Evolutionary conservation across 1,140 invertebrate species (phyloP), one percentile per base, ranked within the genome.

Genomic region (Zophobas atratus): DNA sequence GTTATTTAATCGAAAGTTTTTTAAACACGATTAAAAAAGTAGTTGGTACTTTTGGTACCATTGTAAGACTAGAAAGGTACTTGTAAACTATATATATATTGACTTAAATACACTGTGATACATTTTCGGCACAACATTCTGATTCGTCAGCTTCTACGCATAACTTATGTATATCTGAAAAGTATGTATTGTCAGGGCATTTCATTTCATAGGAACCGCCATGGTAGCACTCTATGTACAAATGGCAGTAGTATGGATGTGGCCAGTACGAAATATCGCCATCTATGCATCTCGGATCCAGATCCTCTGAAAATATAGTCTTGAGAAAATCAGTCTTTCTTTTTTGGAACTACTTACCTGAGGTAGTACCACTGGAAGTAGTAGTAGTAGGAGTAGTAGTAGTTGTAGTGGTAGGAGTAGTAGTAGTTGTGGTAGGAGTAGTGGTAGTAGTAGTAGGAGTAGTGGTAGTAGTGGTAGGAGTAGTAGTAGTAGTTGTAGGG

Each of bases 161-260:
- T 2, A 5, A n/a, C 20, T 67, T 67, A 1, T 67, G 60, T 43
- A 32, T 8, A 20, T 67, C 60, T 0, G 60, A 67, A 32, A 67
- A 75, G 20, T 46, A 75, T 20, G 56, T 60, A 1, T 6, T n/a
- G 4, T 36, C 0, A 3, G 72, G 72, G 8, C 72, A 75, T 34
- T n/a, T n/a, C 51, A 75, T 43, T 57, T 41, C 20, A 34, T 55
- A 56, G 0, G 55, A 55, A 33, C 20, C 6, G 3, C 72, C 72
- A 2, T n/a, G 8, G 4, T 41, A 75, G 43, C 72, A 75, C 60
- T 75, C 72, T 2, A 56, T n/a, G 20, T 75, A 75, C 8, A 41
- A 8, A 6, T 43, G 6, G 2, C 72, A 75, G 5, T 46, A 38
- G n/a, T n/a, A 32, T 0, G 39, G 38, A 20, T 67, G 60, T 1